Conservation (phyloP, 2,888 invertebrate genomes). For the Lymantria dispar region DNA sequence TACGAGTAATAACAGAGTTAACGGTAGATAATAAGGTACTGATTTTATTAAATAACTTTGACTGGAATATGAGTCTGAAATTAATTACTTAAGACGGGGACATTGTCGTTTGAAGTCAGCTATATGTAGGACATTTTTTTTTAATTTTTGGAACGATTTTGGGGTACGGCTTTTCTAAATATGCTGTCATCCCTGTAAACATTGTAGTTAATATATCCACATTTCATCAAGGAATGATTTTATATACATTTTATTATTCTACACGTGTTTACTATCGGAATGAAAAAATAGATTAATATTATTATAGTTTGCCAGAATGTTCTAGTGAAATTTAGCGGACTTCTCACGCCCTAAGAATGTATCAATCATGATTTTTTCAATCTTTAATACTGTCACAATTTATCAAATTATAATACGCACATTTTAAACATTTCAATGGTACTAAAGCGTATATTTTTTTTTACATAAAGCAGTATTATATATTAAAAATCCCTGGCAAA, state of each 20-base stretch:
- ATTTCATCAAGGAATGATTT: no score
- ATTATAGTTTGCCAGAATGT: no score
- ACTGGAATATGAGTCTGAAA: conserved; percentile 68
- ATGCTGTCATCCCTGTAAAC: no score
- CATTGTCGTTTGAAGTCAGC: conserved; percentile 66
- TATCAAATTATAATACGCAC: neutral
- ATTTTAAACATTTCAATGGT: neutral
- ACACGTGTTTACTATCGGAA: no score
- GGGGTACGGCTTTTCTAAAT: conserved; percentile 11
- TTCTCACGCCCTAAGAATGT: no score
- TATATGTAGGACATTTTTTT: conserved; percentile 25
- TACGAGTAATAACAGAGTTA: conserved; percentile 15
- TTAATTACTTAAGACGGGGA: conserved; percentile 55
- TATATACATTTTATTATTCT: no score
- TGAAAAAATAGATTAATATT: no score
- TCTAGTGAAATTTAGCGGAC: no score
- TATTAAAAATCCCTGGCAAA: neutral
- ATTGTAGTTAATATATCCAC: no score
- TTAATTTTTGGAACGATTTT: conserved; percentile 15
- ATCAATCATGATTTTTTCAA: no score
- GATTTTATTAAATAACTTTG: conserved; percentile 55
- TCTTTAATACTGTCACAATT: no score
- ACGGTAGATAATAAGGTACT: conserved; percentile 54
- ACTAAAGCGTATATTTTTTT: neutral
- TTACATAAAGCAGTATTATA: neutral